These are phyloP conservation scores for Germaria angustata DNA, from an alignment of 2,888 invertebrate species.

Conservation along the genomic window DNA sequence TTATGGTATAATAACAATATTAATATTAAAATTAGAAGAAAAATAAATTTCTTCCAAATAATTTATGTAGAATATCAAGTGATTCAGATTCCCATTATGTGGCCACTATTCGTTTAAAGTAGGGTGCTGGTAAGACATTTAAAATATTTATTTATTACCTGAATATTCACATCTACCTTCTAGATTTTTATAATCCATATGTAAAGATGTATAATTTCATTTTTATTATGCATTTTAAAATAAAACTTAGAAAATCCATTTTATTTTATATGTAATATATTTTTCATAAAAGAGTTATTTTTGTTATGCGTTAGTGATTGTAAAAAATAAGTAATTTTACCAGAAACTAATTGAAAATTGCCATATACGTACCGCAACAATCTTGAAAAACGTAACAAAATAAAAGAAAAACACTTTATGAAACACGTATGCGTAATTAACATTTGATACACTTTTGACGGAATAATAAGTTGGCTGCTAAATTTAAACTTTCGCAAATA, in stretches of 20 bases:
- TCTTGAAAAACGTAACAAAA: slow-evolving; percentile 10
- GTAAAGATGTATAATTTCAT: slow-evolving; percentile 24
- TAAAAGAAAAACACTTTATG: slow-evolving; percentile 27
- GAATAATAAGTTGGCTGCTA: neutral
- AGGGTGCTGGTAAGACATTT: slow-evolving; percentile 16
- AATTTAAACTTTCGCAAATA: too few species aligned
- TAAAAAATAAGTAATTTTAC: slow-evolving; percentile 23
- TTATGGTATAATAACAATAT: too few species aligned
- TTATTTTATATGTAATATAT: slow-evolving; percentile 40
- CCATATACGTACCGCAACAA: neutral
- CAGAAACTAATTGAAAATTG: slow-evolving; percentile 42
- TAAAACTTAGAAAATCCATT: slow-evolving; percentile 56
- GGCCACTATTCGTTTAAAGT: neutral
- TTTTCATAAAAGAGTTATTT: slow-evolving; percentile 24
- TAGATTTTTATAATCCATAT: slow-evolving; percentile 13
- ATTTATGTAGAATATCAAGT: too few species aligned
- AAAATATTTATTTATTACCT: slow-evolving; percentile 22
- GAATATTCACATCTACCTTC: slow-evolving; percentile 1
- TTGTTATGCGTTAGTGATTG: slow-evolving; percentile 52
- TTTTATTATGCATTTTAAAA: slow-evolving; percentile 43
- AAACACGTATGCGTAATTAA: slow-evolving; percentile 35
- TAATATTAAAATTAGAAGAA: too few species aligned
- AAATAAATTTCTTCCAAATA: too few species aligned
- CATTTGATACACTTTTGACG: slow-evolving; percentile 8
- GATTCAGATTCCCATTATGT: too few species aligned